These are phyloP conservation scores for Sylvilagus floridanus DNA, from an alignment of 2,797 vertebrate species.

Conservation along the genomic window DNA sequence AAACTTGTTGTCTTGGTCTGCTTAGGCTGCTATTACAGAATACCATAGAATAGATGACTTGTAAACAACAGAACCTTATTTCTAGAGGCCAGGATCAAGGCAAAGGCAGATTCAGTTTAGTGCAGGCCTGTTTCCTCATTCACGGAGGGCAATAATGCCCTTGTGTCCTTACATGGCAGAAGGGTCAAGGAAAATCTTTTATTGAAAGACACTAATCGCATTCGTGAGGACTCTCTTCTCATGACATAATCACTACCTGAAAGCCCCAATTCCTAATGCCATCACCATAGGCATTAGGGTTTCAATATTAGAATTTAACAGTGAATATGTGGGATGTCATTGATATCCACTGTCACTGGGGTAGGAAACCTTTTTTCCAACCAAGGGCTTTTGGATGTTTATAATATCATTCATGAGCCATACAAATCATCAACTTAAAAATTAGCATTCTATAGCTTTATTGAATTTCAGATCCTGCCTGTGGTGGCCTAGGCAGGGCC, in stretches of 20 bases:
- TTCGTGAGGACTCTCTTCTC: too few species aligned
- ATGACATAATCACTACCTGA: not conserved
- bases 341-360: not conserved
- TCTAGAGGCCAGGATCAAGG: not conserved
- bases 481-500: too few species aligned
- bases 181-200: not conserved
- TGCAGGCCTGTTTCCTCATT: not conserved
- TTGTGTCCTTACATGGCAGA: not conserved
- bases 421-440: too few species aligned
- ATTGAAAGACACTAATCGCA: too few species aligned
- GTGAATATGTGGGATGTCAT: not conserved
- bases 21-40: not conserved
- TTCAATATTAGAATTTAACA: not conserved
- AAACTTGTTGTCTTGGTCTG: not conserved
- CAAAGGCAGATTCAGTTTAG: not conserved
- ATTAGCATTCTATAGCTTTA: too few species aligned
- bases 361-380: too few species aligned
- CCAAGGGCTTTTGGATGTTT: too few species aligned
- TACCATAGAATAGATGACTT: not conserved
- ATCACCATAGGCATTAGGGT: not conserved
- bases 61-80: not conserved
- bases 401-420: too few species aligned
- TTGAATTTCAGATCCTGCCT: too few species aligned
- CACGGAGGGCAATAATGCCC: not conserved
- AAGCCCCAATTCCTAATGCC: not conserved